Base-by-base conservation (phyloP, 2,888 invertebrate species). In the Hermaeophaga mercurialis region DNA sequence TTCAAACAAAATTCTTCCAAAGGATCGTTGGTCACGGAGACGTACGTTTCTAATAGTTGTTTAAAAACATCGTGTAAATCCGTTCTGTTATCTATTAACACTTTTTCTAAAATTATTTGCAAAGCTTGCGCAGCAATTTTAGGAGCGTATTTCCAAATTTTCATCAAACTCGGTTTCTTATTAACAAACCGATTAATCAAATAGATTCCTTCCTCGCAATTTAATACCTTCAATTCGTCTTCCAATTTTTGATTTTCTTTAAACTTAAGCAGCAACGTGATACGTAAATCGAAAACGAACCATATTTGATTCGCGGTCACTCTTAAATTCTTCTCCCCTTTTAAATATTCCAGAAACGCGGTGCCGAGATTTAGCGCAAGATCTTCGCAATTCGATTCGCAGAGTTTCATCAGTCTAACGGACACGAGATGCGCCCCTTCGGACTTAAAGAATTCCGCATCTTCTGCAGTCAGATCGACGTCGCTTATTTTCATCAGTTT, bases 321-420 rank as follows among this genome's bases (percentile, higher is more conserved):
- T 59, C 72, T 73, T 28, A 72, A 66, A 55, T 70, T 66, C 39
- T 71, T 67, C 1, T 75, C 70, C 48, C 71, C 60, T 47, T 73
- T 69, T 44, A 76, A 70, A 54, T 73, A 78, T 47, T 68, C 69
- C 63, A 76, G 69, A 47, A 74, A 77, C 53, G 82, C 80, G 34
- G 80, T 80, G 19, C 81, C 81, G 65, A 85, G 78, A 71, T 81
- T 81, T 49, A 84, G 75, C 57, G 85, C 85, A 58, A 85, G 74
- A 72, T 84, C 83, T 75, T 84, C 83, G 74, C 84, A 84, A 64
- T 81, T 80, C 59, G 82, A 81, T 73, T 84, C 82, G 70, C 83
- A 82, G 58, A 85, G 75, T 70, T 82, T 82, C 68, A 82, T 82
- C 65, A 85, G 73, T 64, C 85, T 79, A 71, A 83, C 80, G 38